phyloP scores from a whole-genome alignment of 2,113 vertebrate genomes.

The Myotis davidii region DNA sequence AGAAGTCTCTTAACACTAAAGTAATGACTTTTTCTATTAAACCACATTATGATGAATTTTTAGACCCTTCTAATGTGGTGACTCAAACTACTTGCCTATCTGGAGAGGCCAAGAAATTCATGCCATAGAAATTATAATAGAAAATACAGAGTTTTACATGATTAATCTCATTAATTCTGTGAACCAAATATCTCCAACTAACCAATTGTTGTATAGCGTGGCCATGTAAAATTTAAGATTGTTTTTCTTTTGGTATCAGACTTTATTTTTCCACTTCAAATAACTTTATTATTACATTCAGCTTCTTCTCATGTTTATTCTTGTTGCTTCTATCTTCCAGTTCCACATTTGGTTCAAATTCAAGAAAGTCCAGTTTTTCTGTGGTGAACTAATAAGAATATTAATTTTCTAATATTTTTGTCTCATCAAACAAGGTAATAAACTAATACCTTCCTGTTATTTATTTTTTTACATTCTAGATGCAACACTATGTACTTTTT shows the following conservation, averaged over 20 bases:
- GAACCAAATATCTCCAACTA: not conserved
- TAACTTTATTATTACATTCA: slow-evolving; percentile 24
- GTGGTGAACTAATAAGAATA: not conserved
- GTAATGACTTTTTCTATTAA: not conserved
- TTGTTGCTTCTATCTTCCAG: not conserved
- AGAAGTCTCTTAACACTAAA: not conserved
- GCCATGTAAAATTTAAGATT: not conserved
- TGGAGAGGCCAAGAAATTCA: not conserved
- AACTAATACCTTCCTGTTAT: not conserved
- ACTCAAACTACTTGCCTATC: not conserved
- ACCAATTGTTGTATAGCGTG: not conserved
- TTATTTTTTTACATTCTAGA: not conserved
- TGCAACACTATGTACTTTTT: not conserved
- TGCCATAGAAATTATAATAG: not conserved
- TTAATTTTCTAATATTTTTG: not conserved
- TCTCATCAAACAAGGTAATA: not conserved
- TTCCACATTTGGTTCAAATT: slow-evolving; percentile 27
- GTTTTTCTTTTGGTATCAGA: not conserved
- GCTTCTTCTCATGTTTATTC: not conserved
- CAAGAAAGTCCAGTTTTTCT: not conserved
- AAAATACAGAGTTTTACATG: not conserved
- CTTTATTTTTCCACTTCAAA: not conserved
- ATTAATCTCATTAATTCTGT: slow-evolving; percentile 17
- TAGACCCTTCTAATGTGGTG: not conserved
- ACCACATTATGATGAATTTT: not conserved